A percentile compares a stretch with the other conserved stretches of the same genome.
Conservation (phyloP, 2,113 vertebrate genomes). For the Embiotoca jacksoni region DNA sequence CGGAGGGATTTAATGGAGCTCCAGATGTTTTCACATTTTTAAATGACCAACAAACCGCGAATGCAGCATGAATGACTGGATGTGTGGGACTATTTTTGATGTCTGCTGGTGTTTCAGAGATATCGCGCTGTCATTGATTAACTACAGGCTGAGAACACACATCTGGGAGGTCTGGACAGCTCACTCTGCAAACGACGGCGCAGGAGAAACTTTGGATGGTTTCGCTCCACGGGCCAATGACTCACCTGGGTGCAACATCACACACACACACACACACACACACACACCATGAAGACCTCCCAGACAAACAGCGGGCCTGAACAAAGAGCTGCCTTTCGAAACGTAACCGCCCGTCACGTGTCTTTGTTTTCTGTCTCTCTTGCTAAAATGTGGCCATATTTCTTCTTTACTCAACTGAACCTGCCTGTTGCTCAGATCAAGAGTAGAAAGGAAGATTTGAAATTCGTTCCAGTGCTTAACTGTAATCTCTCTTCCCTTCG, state of each 20-base stretch:
- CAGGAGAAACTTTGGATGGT: slow-evolving; percentile 49
- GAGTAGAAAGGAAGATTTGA: no score
- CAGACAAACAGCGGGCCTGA: slow-evolving; percentile 32
- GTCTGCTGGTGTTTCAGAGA: slow-evolving; percentile 7
- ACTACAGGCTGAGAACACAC: slow-evolving; percentile 56
- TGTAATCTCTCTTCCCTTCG: not conserved
- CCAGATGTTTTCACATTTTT: not conserved
- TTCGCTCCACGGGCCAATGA: slow-evolving; percentile 62
- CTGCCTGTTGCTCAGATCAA: no score
- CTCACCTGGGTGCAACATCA: slow-evolving; percentile 67
- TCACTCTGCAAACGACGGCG: slow-evolving; percentile 55
- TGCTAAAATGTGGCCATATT: not conserved
- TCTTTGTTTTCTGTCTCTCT: slow-evolving; percentile 6
- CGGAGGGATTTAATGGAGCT: no score
- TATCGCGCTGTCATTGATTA: slow-evolving; percentile 68
- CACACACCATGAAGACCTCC: slow-evolving; percentile 1
- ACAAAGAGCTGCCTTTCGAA: slow-evolving; percentile 33
- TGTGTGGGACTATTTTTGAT: not conserved
- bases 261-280: slow-evolving; percentile 15
- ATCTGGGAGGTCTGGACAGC: slow-evolving; percentile 51
- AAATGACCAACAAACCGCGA: not conserved
- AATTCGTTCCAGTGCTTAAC: no score
- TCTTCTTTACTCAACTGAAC: not conserved
- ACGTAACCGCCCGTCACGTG: slow-evolving; percentile 15
- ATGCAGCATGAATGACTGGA: not conserved